Evolutionary conservation across 2,797 vertebrate genomes (phyloP), one percentile per base, ranked within the genome.

Genomic region (Mus caroli): DNA sequence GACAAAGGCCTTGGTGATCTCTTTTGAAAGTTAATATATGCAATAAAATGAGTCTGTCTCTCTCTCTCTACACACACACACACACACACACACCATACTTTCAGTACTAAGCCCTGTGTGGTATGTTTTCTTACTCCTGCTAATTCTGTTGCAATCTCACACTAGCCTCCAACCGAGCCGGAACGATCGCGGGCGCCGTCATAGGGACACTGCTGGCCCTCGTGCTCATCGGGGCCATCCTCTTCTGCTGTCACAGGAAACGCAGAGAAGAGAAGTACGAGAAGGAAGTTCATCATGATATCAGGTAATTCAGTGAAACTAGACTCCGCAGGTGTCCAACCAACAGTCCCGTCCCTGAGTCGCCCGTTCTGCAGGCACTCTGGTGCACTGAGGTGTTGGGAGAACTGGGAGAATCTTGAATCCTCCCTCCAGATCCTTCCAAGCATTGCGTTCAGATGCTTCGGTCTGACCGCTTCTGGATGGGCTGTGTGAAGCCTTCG

Each of bases 281-380:
- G 98, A 99, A 99, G 97, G 99, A 99, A 98, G 99, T 99, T 84
- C 99, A 99, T 97, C 99, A 99, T 60, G 99, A 99, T 96, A 99
- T 99, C 98, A 99, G 99, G 99, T 99, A 98, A 97, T 3, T 6
- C 90, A 71, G 67, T 73, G 83, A 64, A 84, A 28, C 0, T 58
- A 20, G 78, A 83, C 31, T 43, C 75, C 31, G 22, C 50, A 58
- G 52, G 54, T 22, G 10, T 7, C 3, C 37, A 43, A 10, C 7
- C 40, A 87, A 5, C 20, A 0, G 2, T 85, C 46, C 37, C 54
- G 2, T 96, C 26, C 92, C 9, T 76, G 28, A 77, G 64, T 56
- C 34, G 4, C 62, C 78, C 15, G 4, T 83, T 89, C 60, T 58
- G 31, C 56, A 86, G 34, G 19, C 3, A 6, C 24, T 19, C 5